phyloP scores from a whole-genome alignment of 2,113 vertebrate species.

The Seriola quinqueradiata region DNA sequence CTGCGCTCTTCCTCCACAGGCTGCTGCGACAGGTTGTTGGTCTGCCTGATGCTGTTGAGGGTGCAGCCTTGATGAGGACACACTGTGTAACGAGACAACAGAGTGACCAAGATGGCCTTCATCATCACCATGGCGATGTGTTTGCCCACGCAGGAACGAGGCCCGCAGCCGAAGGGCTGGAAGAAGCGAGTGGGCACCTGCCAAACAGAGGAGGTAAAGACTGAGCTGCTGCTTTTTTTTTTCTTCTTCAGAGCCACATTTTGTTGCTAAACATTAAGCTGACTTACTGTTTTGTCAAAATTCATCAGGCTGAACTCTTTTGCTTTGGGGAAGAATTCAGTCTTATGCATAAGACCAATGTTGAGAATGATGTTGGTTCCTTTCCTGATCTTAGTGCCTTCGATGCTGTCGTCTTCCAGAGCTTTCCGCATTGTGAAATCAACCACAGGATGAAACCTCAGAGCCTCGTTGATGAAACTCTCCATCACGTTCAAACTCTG shows the following conservation, averaged over 20 bases:
- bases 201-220: constrained; percentile 33
- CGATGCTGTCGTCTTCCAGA: constrained; percentile 90
- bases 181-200: constrained; percentile 96
- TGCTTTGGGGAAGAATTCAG: constrained; percentile 93
- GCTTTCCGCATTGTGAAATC: constrained; percentile 93
- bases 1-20: constrained; percentile 86
- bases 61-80: constrained; percentile 85
- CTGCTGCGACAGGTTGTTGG: constrained; percentile 90
- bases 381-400: constrained; percentile 89
- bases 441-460: constrained; percentile 95
- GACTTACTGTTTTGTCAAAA: constrained; percentile 91
- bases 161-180: constrained; percentile 95
- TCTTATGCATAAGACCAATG: constrained; percentile 93
- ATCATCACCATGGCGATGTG: constrained; percentile 98
- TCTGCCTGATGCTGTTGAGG: constrained; percentile 89
- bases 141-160: constrained; percentile 94
- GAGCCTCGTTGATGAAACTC: constrained; percentile 92
- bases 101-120: constrained; percentile 92
- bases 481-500: constrained; percentile 88
- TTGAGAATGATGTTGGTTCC: constrained; percentile 97
- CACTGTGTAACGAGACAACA: constrained; percentile 89
- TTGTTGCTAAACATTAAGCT: not conserved
- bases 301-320: constrained; percentile 93
- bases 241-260: not conserved
- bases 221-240: not conserved